Percentiles rank a stretch among this genome's conserved stretches.
These are phyloP conservation scores for Mamestra configurata DNA, from an alignment of 1,140 invertebrate genomes.

Conservation along the genomic window DNA sequence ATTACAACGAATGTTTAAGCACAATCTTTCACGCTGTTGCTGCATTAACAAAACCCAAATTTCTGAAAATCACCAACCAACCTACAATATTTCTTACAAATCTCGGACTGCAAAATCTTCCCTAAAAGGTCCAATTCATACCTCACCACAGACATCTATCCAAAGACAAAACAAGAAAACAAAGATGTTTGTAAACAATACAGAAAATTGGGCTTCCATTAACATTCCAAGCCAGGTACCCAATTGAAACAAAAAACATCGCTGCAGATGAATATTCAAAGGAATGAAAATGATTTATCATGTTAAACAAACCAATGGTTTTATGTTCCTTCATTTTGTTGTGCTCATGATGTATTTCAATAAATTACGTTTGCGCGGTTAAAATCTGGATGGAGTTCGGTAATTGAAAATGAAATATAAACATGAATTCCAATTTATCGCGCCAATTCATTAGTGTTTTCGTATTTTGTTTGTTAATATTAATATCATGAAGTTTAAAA, in stretches of 20 bases:
- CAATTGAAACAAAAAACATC: constrained; percentile 44
- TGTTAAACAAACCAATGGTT: constrained; percentile 39
- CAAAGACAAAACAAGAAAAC: constrained; percentile 20
- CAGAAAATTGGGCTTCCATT: constrained; percentile 39
- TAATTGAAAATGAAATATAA: neutral
- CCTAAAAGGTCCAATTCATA: neutral
- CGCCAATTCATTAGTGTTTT: neutral
- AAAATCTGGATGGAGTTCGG: neutral
- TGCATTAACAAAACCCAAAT: neutral
- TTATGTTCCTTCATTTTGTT: constrained; percentile 12
- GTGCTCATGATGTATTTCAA: constrained; percentile 1
- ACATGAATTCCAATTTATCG: neutral
- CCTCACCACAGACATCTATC: neutral
- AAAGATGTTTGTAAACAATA: constrained; percentile 47
- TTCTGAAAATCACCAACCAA: neutral
- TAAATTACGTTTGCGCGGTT: constrained; percentile 11
- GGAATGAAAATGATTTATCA: constrained; percentile 60
- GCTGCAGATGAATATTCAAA: constrained; percentile 60
- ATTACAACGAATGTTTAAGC: too few relatives aligned
- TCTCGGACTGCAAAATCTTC: neutral
- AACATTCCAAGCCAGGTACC: constrained; percentile 42
- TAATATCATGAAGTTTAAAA: neutral
- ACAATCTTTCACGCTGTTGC: too few relatives aligned
- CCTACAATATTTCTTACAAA: neutral
- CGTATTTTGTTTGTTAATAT: neutral